Base-by-base conservation (phyloP, 2,113 vertebrate species). In the Protomyctophum bolini region DNA sequence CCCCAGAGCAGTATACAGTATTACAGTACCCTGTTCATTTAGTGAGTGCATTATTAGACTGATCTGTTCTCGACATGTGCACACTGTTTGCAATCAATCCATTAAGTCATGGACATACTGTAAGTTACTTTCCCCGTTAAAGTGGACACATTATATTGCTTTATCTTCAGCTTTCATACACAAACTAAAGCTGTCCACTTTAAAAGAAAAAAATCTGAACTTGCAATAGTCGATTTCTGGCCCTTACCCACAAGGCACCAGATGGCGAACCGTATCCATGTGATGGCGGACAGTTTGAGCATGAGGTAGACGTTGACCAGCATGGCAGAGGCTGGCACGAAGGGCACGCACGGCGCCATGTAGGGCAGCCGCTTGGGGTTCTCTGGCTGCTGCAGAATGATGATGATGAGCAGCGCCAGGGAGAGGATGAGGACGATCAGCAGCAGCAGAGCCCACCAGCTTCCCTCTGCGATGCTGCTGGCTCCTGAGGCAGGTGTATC, bases 241-340 rank as follows among this genome's bases (percentile, higher is more conserved):
- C 1, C 2, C 97, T 93, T 93, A 99, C 98, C 98, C 68, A 98
- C 92, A 61, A 96, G 90, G 81, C 98, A 99, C 98, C 98, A 99
- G 84, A 99, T 92, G 0, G 96, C 96, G 80, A 99, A 99, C 62
- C 98, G 94, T 86, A 99, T 95, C 98, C 98, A 99, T 0, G 98
- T 99, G 90, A 99, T 96, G 21, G 94, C 95, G 48, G 98, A 99
- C 64, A 99, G 96, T 88, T 98, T 98, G 62, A 99, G 94, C 98
- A 99, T 99, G 86, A 99, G 96, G 95, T 99, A 99, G 89, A 98
- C 96, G 72, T 99, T 99, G 84, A 99, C 98, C 86, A 99, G 84
- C 95, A 99, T 98, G 80, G 98, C 98, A 1, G 95, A 95, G 45
- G 93, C 95, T 7, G 98, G 98, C 55, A 99, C 97, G 0, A 98